These are phyloP conservation scores for Belonocnema kinseyi DNA, from an alignment of 1,140 invertebrate genomes.

Conservation along the genomic window DNA sequence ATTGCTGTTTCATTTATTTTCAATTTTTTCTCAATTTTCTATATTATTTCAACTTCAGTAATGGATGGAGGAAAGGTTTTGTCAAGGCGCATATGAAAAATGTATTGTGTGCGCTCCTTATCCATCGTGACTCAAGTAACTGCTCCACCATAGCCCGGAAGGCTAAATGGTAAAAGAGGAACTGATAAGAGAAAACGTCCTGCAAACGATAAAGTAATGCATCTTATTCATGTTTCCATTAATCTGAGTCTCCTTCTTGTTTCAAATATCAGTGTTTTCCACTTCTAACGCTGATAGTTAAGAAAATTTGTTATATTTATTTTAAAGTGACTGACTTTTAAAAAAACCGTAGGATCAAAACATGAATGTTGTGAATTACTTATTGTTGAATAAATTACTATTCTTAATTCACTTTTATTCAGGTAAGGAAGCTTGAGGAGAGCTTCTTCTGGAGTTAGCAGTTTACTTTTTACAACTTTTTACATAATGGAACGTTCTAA, in stretches of 20 bases:
- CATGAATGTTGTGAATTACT: too few species aligned
- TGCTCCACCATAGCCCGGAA: neutral
- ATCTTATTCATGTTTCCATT: neutral
- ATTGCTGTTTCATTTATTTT: neutral
- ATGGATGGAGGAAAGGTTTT: neutral
- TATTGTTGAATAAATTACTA: too few species aligned
- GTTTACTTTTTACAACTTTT: too few species aligned
- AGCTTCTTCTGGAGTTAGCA: too few species aligned
- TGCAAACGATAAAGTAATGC: neutral
- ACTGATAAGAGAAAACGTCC: neutral
- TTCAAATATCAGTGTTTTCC: too few species aligned
- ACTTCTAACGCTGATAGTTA: too few species aligned
- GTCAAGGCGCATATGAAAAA: neutral
- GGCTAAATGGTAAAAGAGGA: slow-evolving; percentile 4
- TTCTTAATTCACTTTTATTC: too few species aligned
- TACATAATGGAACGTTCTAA: too few species aligned
- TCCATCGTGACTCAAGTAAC: neutral
- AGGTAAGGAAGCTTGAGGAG: too few species aligned
- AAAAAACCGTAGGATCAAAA: too few species aligned
- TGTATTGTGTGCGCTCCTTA: neutral
- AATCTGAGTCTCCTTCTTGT: neutral
- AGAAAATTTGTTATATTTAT: too few species aligned
- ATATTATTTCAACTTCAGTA: neutral
- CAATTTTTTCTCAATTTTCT: neutral
- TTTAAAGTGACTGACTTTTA: too few species aligned